A percentile compares a stretch with the other conserved stretches of the same genome.
These are phyloP conservation scores for Neotragus moschatus DNA, from an alignment of 2,113 vertebrate species.

Conservation along the genomic window DNA sequence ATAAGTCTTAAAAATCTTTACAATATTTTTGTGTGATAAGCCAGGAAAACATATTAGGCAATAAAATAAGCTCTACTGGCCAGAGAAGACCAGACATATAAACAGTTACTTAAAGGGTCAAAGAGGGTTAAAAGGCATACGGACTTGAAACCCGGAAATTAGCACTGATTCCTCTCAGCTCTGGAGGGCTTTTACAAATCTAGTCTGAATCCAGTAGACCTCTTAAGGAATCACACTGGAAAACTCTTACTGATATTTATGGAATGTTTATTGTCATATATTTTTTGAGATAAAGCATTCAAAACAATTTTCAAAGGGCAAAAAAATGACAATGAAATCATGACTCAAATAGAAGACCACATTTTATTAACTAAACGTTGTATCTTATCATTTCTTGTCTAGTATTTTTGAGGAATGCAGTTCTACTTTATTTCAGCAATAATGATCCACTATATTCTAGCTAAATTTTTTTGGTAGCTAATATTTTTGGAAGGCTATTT, in stretches of 20 bases:
- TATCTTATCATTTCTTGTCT: background rate
- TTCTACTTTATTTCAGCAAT: background rate
- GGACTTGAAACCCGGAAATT: background rate
- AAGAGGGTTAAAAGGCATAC: background rate
- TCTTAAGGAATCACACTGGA: background rate
- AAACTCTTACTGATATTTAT: background rate
- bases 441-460: background rate
- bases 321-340: background rate
- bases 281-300: conserved; percentile 30
- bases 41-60: background rate
- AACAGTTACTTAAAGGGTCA: background rate
- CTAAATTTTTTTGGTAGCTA: background rate
- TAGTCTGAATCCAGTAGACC: background rate
- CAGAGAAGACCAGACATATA: background rate
- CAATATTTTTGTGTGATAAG: background rate
- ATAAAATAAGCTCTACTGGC: background rate
- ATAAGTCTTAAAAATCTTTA: background rate
- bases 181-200: background rate
- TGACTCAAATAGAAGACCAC: background rate
- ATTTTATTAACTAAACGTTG: background rate
- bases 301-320: background rate
- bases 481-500: conserved; percentile 18
- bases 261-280: background rate
- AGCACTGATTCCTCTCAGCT: background rate
- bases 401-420: background rate